These are phyloP conservation scores for Cephus sareptanus DNA, from an alignment of 2,888 invertebrate genomes.

Conservation along the genomic window DNA sequence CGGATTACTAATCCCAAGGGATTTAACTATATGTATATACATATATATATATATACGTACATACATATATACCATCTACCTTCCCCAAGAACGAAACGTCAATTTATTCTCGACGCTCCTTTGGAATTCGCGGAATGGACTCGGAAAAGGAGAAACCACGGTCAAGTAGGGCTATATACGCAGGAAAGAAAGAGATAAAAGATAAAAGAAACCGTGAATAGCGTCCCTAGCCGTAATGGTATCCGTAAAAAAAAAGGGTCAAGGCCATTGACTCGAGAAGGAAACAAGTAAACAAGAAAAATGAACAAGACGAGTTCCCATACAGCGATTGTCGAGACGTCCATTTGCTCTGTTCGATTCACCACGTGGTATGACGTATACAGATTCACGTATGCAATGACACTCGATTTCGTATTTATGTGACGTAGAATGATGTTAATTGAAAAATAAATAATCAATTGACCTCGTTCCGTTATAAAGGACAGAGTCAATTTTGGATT, in stretches of 20 bases:
- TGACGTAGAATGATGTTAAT: background rate
- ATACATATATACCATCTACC: background rate
- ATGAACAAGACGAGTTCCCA: background rate
- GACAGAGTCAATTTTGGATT: background rate
- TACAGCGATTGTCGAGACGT: background rate
- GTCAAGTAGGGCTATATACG: background rate
- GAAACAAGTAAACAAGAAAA: background rate
- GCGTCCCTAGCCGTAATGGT: background rate
- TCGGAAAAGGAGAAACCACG: background rate
- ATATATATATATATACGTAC: background rate
- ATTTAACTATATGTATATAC: background rate
- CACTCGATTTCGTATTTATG: background rate
- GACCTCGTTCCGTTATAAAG: background rate
- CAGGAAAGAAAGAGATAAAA: background rate
- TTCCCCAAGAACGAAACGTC: background rate
- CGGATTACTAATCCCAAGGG: background rate
- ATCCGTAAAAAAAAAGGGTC: background rate
- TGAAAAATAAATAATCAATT: background rate
- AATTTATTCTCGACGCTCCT: background rate
- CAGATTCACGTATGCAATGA: background rate
- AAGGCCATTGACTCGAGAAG: background rate
- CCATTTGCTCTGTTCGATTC: background rate
- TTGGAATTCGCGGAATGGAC: background rate
- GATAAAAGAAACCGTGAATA: background rate
- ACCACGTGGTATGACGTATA: background rate